phyloP scores from a whole-genome alignment of 2,888 invertebrate species.

The Epirrhoe tristata region DNA sequence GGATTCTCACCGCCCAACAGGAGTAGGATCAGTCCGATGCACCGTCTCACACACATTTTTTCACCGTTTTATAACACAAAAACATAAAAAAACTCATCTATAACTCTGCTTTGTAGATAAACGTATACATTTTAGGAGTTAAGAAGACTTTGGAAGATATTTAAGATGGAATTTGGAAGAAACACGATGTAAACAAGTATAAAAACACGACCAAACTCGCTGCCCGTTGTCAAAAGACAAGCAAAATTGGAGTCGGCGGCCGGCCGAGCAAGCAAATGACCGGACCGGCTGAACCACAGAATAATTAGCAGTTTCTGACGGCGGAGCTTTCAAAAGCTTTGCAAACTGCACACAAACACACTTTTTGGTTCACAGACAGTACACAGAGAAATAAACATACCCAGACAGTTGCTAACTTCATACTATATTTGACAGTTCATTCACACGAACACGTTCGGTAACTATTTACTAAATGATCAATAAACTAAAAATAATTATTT shows the following conservation, averaged over 20 bases:
- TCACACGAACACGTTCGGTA: slow-evolving; percentile 64
- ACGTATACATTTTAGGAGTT: slow-evolving; percentile 56
- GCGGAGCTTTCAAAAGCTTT: slow-evolving; percentile 56
- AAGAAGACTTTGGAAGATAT: slow-evolving; percentile 53
- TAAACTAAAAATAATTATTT: background rate
- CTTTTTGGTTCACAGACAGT: slow-evolving; percentile 62
- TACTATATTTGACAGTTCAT: slow-evolving; percentile 78
- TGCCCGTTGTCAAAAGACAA: slow-evolving; percentile 54
- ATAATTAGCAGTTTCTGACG: slow-evolving; percentile 18
- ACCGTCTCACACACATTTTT: slow-evolving; percentile 71
- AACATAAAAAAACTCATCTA: slow-evolving; percentile 37
- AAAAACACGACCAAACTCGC: slow-evolving; percentile 48
- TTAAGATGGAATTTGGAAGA: slow-evolving; percentile 55
- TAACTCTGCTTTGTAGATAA: slow-evolving; percentile 37
- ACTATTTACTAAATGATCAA: slow-evolving; percentile 16
- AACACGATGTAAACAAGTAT: slow-evolving; percentile 56
- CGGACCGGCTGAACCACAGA: slow-evolving; percentile 39
- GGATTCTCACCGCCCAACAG: slow-evolving; percentile 79
- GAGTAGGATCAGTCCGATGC: slow-evolving; percentile 59
- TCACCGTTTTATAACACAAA: slow-evolving; percentile 60
- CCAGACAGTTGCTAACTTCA: slow-evolving; percentile 79
- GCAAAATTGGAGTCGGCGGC: slow-evolving; percentile 45
- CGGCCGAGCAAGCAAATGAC: slow-evolving; percentile 36
- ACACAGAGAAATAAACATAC: slow-evolving; percentile 57
- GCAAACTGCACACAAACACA: slow-evolving; percentile 38